Evolutionary conservation across 2,888 invertebrate genomes (phyloP), one percentile per base, ranked within the genome.

Genomic region (Metopia argyrocephala): DNA sequence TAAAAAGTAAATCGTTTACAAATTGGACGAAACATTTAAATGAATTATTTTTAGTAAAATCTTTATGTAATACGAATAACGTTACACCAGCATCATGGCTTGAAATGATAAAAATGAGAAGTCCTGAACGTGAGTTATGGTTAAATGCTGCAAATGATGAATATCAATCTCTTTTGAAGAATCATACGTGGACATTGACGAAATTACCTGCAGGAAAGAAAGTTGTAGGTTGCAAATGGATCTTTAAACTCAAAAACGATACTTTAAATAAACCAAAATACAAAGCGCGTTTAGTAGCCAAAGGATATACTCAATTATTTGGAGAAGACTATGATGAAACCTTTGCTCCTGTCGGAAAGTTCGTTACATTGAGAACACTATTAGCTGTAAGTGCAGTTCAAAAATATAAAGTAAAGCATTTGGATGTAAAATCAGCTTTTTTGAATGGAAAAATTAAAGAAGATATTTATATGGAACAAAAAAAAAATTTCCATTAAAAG

Each of bases 241-340:
- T 69, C 4, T 69, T 69, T 46, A 46, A 69, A 28, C 2, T 46
- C 3, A 52, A 50, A 28, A 38, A 31, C n/a, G 31, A 66, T 23
- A 45, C 2, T n/a, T n/a, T 45, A 1, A 66, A 66, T 20, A 54
- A 66, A 23, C 52, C 66, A 61, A 71, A 61, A 5, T 54, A 52
- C 38, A 74, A n/a, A n/a, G n/a, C n/a, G n/a, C n/a, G n/a, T n/a
- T n/a, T n/a, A n/a, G n/a, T n/a, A n/a, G n/a, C n/a, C 25, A 73
- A 73, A 6, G 56, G 62, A 4, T 64, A 64, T 5, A 73, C 62
- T 5, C 73, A 74, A 48, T 50, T 21, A 25, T 74, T 74, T 59
- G 27, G 50, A 12, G 45, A 68, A 68, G 56, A 64, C 15, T 64
- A 18, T 48, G 62, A 64, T 27, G 64, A 64, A 50, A 64, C 28